Evolutionary conservation across 2,113 vertebrate species (phyloP).

Genomic region (Typhlomys cinereus): DNA sequence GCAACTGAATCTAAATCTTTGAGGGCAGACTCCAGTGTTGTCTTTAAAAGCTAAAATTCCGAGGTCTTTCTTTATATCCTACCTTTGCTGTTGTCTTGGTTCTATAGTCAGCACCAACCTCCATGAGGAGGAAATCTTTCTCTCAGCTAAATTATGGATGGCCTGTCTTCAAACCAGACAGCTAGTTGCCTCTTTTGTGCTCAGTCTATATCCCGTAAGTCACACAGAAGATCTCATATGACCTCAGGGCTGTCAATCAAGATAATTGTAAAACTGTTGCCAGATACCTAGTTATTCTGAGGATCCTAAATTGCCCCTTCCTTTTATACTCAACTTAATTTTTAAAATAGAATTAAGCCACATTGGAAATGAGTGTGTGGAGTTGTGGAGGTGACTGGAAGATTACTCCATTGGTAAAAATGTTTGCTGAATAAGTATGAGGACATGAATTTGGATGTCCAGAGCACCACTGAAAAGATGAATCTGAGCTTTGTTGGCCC

Average conservation of each 20-base stretch:
- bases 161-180: constrained; percentile 11
- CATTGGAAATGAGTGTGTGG: neutral
- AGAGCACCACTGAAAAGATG: neutral
- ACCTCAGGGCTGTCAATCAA: constrained; percentile 39
- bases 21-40: neutral
- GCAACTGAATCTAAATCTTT: constrained; percentile 18
- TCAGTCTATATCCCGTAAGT: constrained; percentile 10
- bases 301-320: neutral
- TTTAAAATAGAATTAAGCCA: neutral
- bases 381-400: neutral
- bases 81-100: neutral
- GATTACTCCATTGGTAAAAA: neutral
- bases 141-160: neutral
- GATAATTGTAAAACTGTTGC: neutral
- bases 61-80: neutral
- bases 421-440: too few species aligned
- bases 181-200: neutral
- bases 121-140: neutral
- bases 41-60: neutral
- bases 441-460: neutral
- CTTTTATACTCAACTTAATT: neutral
- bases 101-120: constrained; percentile 22
- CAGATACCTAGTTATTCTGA: neutral
- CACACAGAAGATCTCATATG: neutral
- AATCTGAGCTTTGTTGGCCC: too few species aligned